A percentile compares a stretch with the other conserved stretches of the same genome.
phyloP scores from a whole-genome alignment of 2,113 vertebrate genomes.

The Carollia perspicillata region DNA sequence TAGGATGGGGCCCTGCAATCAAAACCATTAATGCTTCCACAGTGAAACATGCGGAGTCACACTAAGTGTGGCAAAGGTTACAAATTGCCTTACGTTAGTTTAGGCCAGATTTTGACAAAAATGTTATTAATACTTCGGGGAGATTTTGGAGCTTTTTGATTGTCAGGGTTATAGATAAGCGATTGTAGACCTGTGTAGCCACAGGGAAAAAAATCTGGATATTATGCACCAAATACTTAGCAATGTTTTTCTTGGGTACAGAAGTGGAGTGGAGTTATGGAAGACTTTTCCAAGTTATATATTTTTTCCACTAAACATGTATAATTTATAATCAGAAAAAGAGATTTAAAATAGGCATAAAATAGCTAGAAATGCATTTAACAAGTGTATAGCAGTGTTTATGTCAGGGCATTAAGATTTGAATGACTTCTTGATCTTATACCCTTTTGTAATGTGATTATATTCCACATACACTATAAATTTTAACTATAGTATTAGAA shows the following conservation, averaged over 20 bases:
- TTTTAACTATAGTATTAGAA: not conserved
- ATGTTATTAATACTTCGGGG: not conserved
- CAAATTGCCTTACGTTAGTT: not conserved
- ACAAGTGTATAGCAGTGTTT: not conserved
- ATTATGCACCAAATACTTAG: not conserved
- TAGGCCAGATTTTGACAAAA: not conserved
- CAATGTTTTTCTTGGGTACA: not conserved
- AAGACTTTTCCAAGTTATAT: not conserved
- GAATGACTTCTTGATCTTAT: not conserved
- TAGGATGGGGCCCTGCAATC: not conserved
- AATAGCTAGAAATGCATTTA: not conserved
- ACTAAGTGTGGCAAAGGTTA: not conserved
- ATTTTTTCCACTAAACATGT: not conserved
- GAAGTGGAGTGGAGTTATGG: not conserved
- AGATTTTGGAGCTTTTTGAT: not conserved
- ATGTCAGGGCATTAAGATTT: not conserved
- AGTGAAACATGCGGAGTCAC: not conserved
- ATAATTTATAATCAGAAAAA: constrained; percentile 34
- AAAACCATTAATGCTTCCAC: not conserved
- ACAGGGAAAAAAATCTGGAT: not conserved
- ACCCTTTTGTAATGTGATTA: not conserved
- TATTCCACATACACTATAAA: not conserved
- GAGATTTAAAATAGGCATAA: not conserved
- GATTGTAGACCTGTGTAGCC: not conserved
- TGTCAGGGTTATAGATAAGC: not conserved